A percentile compares a stretch with the other conserved stretches of the same genome.
Conservation (phyloP, 1,140 invertebrate genomes). For the Linepithema humile region DNA sequence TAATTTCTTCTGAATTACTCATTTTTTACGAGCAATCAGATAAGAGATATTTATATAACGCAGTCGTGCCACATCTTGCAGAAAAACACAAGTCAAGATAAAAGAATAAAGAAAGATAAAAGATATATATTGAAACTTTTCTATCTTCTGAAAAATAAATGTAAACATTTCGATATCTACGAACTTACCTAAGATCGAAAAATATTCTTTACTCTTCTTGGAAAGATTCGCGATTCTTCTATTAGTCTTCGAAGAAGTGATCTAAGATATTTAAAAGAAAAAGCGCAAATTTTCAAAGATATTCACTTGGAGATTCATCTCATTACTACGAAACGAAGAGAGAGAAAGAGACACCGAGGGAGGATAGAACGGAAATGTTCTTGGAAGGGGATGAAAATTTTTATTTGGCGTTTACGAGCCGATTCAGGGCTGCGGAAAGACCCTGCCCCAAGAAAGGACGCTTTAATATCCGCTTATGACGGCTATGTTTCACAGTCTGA, state of each 20-base stretch:
- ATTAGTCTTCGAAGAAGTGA: background rate
- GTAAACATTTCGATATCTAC: background rate
- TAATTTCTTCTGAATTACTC: background rate
- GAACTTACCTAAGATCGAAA: background rate
- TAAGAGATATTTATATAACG: background rate
- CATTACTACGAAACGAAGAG: background rate
- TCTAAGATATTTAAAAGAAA: background rate
- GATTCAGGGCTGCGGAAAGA: slow-evolving; percentile 27
- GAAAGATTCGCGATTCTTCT: background rate
- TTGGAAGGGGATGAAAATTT: slow-evolving; percentile 55
- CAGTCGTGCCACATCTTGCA: background rate
- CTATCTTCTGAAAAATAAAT: background rate
- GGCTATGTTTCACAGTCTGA: slow-evolving; percentile 79
- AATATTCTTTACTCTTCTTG: background rate
- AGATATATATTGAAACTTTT: background rate
- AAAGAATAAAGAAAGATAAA: background rate
- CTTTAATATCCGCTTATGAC: slow-evolving; percentile 82
- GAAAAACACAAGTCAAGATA: background rate
- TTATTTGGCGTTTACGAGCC: slow-evolving; percentile 57
- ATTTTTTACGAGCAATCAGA: background rate
- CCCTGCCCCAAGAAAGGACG: slow-evolving; percentile 65
- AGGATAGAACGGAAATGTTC: background rate
- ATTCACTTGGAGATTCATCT: slow-evolving; percentile 38
- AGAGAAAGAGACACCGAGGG: background rate
- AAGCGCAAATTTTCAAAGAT: background rate